Base-by-base conservation (phyloP, 2,888 invertebrate genomes). In the Volucella inflata region DNA sequence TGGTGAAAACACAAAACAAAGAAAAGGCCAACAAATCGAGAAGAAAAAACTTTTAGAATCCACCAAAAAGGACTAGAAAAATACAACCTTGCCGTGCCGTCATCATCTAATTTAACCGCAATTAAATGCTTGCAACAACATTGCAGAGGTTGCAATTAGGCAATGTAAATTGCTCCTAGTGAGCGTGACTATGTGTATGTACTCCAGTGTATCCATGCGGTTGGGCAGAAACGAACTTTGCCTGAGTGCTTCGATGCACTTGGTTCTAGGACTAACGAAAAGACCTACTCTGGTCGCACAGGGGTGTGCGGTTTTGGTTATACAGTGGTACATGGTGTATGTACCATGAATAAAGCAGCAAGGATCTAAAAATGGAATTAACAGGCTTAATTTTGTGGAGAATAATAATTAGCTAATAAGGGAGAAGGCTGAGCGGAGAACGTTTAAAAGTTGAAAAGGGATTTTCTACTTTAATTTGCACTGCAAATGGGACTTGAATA, bases 71-170 rank as follows among this genome's bases (percentile, higher is more conserved):
- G 12, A 48, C 50, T 38, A 65, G 38, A 16, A 42, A 57, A 51
- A 21, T 46, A 53, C 14, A 2, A 10, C 17, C 17, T 71, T 16
- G 14, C 60, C 17, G 48, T 36, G 36, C 42, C 51, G 62, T 48
- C 71, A 77, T 74, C 79, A 70, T 79, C 80, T 80, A 84, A 80
- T 76, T 84, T 76, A 10, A 55, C 67, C 70, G 75, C 84, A 79
- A 84, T 84, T 84, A 79, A 79, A 84, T 75, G 70, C 79, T 84
- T 71, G 84, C 84, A 84, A 80, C 80, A 84, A 80, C 74, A 76
- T 84, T 71, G 80, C 80, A 65, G 67, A 65, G 67, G 60, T 76
- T 84, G 84, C 84, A 84, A 84, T 84, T 84, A 84, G 75, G 75
- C 71, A 75, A 84, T 71, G 70, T 80, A 60, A 76, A 76, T 76